Evolutionary conservation across 2,888 invertebrate genomes (phyloP).

Genomic region (Salpingus planirostris): DNA sequence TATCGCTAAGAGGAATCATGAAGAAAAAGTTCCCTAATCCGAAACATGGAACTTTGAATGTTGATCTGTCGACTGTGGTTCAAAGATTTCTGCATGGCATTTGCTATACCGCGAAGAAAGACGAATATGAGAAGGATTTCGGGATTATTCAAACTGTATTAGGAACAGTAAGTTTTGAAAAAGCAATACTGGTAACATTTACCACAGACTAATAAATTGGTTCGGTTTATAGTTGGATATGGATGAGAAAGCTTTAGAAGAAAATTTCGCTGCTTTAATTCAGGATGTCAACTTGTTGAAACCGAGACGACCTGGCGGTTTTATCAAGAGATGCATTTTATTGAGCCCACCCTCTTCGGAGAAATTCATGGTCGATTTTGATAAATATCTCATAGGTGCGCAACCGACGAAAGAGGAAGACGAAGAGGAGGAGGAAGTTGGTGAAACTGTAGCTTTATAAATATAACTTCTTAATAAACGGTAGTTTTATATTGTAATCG

Average conservation of each 20-base stretch:
- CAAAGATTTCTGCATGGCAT: conserved; percentile 60
- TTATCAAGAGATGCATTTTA: conserved; percentile 55
- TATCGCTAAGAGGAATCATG: conserved; percentile 66
- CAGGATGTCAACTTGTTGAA: conserved; percentile 54
- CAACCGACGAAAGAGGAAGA: conserved; percentile 24
- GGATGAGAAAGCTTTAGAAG: conserved; percentile 59
- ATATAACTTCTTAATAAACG: not conserved
- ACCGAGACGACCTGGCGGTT: conserved; percentile 60
- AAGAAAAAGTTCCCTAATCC: conserved; percentile 68
- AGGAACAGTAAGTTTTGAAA: conserved; percentile 61
- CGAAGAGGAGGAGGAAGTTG: conserved; percentile 29
- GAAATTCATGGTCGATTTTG: conserved; percentile 56
- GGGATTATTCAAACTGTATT: conserved; percentile 57
- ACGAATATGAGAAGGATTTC: conserved; percentile 62
- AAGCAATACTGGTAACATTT: too few relatives aligned
- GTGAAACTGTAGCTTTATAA: conserved; percentile 23
- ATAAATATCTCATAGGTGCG: conserved; percentile 25
- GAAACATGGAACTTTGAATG: conserved; percentile 56
- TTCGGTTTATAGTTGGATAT: conserved; percentile 56
- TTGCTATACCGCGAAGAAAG: conserved; percentile 56
- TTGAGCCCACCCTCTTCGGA: conserved; percentile 56
- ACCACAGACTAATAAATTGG: too few relatives aligned
- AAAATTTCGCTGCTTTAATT: conserved; percentile 59
- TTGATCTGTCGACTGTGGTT: conserved; percentile 54
- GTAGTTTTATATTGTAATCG: not conserved